A percentile compares a stretch with the other conserved stretches of the same genome.
These are phyloP conservation scores for Scrobipalpa atriplicella DNA, from an alignment of 2,888 invertebrate species.

Conservation along the genomic window DNA sequence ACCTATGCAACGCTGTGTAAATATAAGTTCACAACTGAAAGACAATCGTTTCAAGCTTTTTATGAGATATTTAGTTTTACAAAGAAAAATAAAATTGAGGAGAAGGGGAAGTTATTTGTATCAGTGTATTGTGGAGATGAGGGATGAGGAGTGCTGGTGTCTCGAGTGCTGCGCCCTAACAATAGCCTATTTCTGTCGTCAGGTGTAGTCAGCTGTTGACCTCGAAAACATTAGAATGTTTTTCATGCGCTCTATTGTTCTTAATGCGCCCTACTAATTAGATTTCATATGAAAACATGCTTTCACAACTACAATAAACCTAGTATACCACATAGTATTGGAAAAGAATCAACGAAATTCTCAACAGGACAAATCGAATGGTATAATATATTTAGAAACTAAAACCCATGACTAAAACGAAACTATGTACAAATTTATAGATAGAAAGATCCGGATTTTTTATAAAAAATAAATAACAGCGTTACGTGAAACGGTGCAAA, in stretches of 20 bases:
- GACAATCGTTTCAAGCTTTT: too few species aligned
- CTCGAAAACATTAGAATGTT: slow-evolving; percentile 39
- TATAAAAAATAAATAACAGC: background rate
- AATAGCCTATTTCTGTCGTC: slow-evolving; percentile 53
- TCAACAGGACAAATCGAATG: background rate
- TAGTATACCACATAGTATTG: background rate
- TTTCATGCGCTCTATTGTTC: slow-evolving; percentile 21
- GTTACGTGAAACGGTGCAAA: slow-evolving; percentile 35
- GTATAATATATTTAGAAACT: background rate
- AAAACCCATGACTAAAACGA: too few species aligned
- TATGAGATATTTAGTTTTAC: background rate
- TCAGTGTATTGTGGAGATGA: slow-evolving; percentile 34
- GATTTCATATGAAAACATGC: slow-evolving; percentile 18
- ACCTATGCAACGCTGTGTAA: too few species aligned
- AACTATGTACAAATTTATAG: too few species aligned
- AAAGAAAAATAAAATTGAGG: background rate
- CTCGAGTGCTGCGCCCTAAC: slow-evolving; percentile 50
- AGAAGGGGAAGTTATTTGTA: slow-evolving; percentile 24
- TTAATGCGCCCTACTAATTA: background rate
- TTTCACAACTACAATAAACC: background rate
- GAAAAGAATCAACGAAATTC: background rate
- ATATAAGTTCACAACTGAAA: too few species aligned
- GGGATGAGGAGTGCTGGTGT: slow-evolving; percentile 43
- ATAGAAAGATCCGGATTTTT: too few species aligned
- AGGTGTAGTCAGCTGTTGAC: slow-evolving; percentile 44